Percentiles rank a stretch among this genome's conserved stretches.
These are phyloP conservation scores for Craseonycteris thonglongyai DNA, from an alignment of 2,113 vertebrate genomes.

Conservation along the genomic window DNA sequence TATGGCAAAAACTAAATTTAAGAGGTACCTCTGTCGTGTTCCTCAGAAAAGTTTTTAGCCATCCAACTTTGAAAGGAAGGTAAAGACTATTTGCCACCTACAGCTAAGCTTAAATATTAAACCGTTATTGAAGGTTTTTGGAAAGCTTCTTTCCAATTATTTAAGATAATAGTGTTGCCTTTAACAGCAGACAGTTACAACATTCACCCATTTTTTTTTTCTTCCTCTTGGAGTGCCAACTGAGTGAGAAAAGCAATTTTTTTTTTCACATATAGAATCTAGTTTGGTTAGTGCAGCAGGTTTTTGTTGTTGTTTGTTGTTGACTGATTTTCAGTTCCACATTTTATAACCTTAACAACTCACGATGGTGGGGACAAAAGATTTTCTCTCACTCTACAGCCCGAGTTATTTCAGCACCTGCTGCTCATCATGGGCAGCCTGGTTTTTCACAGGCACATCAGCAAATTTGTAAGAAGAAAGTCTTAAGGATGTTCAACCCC, in stretches of 20 bases:
- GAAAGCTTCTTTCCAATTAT: neutral
- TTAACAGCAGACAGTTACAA: neutral
- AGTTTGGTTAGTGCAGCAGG: neutral
- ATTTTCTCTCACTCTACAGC: neutral
- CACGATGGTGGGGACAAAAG: neutral
- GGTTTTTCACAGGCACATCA: neutral
- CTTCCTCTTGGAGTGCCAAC: neutral
- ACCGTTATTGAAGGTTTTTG: neutral
- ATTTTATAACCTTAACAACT: neutral
- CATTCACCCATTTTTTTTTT: neutral
- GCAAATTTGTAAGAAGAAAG: neutral
- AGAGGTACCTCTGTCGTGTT: neutral
- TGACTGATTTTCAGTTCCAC: slow-evolving; percentile 20
- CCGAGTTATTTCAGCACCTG: neutral
- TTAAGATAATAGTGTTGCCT: neutral
- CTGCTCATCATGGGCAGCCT: neutral
- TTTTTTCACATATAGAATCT: neutral
- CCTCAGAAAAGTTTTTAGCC: neutral
- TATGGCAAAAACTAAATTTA: neutral
- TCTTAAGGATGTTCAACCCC: neutral
- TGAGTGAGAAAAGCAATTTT: neutral
- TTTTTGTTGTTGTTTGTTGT: neutral
- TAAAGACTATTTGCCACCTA: neutral
- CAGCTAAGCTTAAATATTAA: neutral
- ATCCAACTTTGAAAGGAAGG: neutral